Conservation (phyloP, 2,888 invertebrate genomes). For the Drosophila emarginata region DNA sequence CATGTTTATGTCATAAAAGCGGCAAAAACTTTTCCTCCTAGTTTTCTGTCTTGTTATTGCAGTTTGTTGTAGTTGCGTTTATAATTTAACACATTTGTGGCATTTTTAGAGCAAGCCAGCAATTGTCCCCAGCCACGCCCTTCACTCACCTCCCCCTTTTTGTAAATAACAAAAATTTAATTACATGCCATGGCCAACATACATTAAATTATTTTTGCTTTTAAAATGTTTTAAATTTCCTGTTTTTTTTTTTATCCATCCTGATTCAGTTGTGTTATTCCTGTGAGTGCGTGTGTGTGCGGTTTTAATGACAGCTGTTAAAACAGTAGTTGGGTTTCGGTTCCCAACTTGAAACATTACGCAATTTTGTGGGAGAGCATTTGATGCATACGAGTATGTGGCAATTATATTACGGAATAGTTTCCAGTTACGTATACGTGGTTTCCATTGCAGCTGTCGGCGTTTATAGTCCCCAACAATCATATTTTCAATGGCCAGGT, state of each 20-base stretch:
- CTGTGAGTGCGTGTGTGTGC: conserved; percentile 27
- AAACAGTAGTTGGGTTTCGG: conserved; percentile 56
- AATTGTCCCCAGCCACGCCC: neutral
- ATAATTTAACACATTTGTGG: conserved; percentile 74
- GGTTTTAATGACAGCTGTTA: conserved; percentile 70
- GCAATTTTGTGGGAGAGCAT: conserved; percentile 37
- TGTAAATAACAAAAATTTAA: conserved; percentile 74
- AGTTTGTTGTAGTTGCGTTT: conserved; percentile 48
- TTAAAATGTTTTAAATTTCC: conserved; percentile 53
- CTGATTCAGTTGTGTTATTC: neutral
- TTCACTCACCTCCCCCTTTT: conserved; percentile 31
- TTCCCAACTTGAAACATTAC: conserved; percentile 40
- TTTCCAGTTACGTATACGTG: conserved; percentile 29
- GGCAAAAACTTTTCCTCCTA: conserved; percentile 61
- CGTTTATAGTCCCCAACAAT: neutral
- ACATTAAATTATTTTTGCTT: conserved; percentile 61
- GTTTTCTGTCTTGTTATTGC: conserved; percentile 47
- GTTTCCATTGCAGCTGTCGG: conserved; percentile 8
- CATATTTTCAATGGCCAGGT: neutral
- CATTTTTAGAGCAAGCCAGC: conserved; percentile 72
- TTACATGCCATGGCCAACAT: conserved; percentile 57
- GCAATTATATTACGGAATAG: conserved; percentile 53
- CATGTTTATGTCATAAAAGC: conserved; percentile 68
- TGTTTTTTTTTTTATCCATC: neutral
- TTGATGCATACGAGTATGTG: conserved; percentile 46